A percentile compares a stretch with the other conserved stretches of the same genome.
These are phyloP conservation scores for Megamerina dolium DNA, from an alignment of 2,888 invertebrate genomes.

Conservation along the genomic window DNA sequence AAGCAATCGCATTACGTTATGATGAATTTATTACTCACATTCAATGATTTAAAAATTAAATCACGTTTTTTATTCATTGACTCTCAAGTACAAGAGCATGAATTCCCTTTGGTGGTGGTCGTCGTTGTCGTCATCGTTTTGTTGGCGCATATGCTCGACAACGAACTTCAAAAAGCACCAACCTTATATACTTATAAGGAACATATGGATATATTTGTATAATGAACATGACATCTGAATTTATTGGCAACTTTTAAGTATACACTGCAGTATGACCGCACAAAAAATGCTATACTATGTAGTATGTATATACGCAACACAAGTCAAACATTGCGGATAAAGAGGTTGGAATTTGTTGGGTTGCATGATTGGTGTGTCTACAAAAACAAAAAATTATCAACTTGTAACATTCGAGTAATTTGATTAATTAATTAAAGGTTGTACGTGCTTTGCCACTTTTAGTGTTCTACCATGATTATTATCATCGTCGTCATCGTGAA, in stretches of 20 bases:
- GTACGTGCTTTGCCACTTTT: slow-evolving; percentile 2
- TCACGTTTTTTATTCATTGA: slow-evolving; percentile 3
- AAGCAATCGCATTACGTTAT: no score
- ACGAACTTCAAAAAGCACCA: slow-evolving; percentile 2
- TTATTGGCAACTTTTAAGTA: neutral
- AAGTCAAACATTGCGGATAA: no score
- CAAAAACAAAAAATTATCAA: no score
- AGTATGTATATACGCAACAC: no score
- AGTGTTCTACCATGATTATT: slow-evolving; percentile 6
- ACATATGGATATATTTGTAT: no score
- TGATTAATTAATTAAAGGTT: slow-evolving; percentile 15
- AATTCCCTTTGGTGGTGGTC: neutral
- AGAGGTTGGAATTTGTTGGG: no score
- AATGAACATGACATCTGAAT: slow-evolving; percentile 1
- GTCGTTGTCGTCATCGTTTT: slow-evolving; percentile 2
- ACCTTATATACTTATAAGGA: no score
- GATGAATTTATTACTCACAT: neutral
- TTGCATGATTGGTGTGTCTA: no score
- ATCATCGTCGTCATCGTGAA: slow-evolving; percentile 1
- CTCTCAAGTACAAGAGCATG: neutral
- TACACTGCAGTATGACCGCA: no score
- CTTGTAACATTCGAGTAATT: no score
- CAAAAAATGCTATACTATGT: no score
- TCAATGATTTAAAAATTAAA: slow-evolving; percentile 4
- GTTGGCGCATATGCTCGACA: neutral